Conservation (phyloP, 2,888 invertebrate species). For the Hirtodrosophila histrioides region DNA sequence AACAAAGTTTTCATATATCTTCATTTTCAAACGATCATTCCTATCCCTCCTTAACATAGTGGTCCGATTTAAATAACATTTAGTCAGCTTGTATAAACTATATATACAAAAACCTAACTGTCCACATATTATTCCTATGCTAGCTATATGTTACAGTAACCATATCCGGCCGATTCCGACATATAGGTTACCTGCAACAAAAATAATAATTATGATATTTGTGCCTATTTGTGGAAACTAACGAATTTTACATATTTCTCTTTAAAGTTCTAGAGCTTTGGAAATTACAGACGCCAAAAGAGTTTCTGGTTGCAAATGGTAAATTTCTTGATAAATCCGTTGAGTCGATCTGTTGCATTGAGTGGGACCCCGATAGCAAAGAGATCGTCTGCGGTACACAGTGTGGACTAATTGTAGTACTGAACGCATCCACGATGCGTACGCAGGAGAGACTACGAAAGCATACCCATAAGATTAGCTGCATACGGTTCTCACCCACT, state of each 20-base stretch:
- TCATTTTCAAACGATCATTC: no score
- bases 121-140: no score
- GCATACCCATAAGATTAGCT: constrained; percentile 64
- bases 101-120: no score
- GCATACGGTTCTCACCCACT: constrained; percentile 79
- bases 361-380: constrained; percentile 74
- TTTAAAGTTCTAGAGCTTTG: constrained; percentile 80
- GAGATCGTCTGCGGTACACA: constrained; percentile 80
- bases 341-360: constrained; percentile 72
- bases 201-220: no score
- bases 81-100: no score
- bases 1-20: no score
- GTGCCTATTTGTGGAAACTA: no score
- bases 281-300: constrained; percentile 60
- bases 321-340: constrained; percentile 63
- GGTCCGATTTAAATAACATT: no score
- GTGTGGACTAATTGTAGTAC: constrained; percentile 69
- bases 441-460: constrained; percentile 54
- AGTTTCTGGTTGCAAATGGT: constrained; percentile 73
- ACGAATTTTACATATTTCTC: background rate
- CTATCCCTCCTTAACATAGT: no score
- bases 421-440: constrained; percentile 57
- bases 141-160: no score
- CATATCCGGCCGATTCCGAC: no score
- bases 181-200: no score